phyloP scores from a whole-genome alignment of 2,888 invertebrate genomes.

The Cantharis rufa region DNA sequence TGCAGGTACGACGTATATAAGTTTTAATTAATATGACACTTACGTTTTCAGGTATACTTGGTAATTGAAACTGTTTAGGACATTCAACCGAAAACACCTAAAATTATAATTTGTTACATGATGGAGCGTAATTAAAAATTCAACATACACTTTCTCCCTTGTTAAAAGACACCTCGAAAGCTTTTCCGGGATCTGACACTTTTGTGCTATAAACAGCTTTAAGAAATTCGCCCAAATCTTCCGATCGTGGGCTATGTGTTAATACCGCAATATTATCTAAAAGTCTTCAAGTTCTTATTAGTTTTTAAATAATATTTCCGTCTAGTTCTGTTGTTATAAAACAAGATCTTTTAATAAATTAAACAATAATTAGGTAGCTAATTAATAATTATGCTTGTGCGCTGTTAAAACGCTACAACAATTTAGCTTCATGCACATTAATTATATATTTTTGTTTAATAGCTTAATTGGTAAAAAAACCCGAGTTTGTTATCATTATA shows the following conservation, averaged over 20 bases:
- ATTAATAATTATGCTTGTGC: not conserved
- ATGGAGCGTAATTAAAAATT: not conserved
- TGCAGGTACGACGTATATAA: not conserved
- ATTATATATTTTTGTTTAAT: not conserved
- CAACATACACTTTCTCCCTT: slow-evolving; percentile 60
- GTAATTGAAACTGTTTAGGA: slow-evolving; percentile 81
- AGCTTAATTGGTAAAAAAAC: not conserved
- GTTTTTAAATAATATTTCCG: not conserved
- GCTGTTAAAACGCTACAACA: not conserved
- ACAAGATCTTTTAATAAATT: not conserved
- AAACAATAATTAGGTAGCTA: not conserved
- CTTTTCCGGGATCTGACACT: slow-evolving; percentile 71
- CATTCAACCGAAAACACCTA: slow-evolving; percentile 80
- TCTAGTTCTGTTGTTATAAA: not conserved
- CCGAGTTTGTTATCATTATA: not conserved
- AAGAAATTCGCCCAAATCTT: slow-evolving; percentile 66
- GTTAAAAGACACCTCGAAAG: slow-evolving; percentile 65
- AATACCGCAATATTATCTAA: slow-evolving; percentile 82
- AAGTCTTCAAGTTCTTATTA: slow-evolving; percentile 60
- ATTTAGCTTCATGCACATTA: not conserved
- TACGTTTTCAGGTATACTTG: slow-evolving; percentile 95
- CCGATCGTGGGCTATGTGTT: slow-evolving; percentile 63
- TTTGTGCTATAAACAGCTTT: slow-evolving; percentile 69
- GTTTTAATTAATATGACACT: slow-evolving; percentile 54
- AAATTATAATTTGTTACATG: slow-evolving; percentile 47